Conservation (phyloP, 92 coral and sea anemone species). For the Anthopleura xanthogrammica region DNA sequence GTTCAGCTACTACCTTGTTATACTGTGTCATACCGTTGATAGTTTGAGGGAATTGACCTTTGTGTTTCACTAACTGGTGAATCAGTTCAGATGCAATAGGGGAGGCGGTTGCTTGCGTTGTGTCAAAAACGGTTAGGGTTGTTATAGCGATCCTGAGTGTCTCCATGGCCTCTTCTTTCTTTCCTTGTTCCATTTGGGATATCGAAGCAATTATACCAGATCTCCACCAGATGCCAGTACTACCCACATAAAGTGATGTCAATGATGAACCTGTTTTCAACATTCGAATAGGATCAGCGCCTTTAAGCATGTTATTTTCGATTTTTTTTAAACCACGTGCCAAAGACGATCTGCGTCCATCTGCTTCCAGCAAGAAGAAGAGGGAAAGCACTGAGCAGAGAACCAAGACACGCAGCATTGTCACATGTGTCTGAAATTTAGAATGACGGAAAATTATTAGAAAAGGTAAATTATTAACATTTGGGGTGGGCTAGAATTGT, state of each 20-base stretch:
- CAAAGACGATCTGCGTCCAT: background rate
- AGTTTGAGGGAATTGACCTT: background rate
- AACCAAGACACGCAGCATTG: constrained; percentile 14
- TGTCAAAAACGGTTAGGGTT: constrained; percentile 17
- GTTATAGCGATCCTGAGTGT: constrained; percentile 4
- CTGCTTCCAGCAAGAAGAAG: constrained; percentile 1
- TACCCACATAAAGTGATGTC: too few relatives aligned
- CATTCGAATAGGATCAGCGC: constrained; percentile 14
- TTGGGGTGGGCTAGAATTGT: too few relatives aligned
- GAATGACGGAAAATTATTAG: too few relatives aligned
- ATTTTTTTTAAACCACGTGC: background rate
- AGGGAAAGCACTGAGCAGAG: constrained; percentile 15
- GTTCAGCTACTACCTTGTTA: background rate
- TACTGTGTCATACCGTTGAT: constrained; percentile 5
- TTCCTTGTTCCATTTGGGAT: constrained; percentile 2
- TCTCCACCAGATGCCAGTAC: constrained; percentile 6
- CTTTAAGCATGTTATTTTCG: constrained; percentile 11
- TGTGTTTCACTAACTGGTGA: constrained; percentile 19
- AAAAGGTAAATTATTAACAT: too few relatives aligned
- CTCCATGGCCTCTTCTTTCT: constrained; percentile 6
- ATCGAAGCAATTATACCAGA: constrained; percentile 10
- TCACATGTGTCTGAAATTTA: too few relatives aligned
- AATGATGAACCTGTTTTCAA: background rate
- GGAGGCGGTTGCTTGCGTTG: background rate
- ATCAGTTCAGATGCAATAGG: constrained; percentile 12